Percentiles rank a stretch among this genome's conserved stretches.
Evolutionary conservation across 2,888 invertebrate genomes (phyloP).

Genomic region (Pseudoips prasinana): DNA sequence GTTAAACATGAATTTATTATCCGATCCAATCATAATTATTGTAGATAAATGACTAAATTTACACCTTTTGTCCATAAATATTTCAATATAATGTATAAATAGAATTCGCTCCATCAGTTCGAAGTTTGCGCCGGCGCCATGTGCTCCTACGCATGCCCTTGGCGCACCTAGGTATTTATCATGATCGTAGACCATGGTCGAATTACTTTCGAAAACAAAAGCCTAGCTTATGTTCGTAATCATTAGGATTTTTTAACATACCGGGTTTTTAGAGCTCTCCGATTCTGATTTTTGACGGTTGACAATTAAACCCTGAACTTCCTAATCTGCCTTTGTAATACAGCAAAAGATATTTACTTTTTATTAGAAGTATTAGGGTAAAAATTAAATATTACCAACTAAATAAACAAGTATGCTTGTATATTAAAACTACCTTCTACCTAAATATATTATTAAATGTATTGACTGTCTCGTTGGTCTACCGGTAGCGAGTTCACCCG

Average conservation of each 20-base stretch:
- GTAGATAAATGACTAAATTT: background rate
- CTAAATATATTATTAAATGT: too few species aligned
- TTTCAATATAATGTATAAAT: background rate
- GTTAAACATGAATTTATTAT: too few species aligned
- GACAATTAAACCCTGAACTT: background rate
- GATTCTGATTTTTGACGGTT: background rate
- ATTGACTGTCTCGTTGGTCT: too few species aligned
- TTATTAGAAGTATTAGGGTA: too few species aligned
- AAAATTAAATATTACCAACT: too few species aligned
- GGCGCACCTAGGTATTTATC: conserved; percentile 29
- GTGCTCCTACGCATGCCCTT: conserved; percentile 51
- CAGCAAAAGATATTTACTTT: too few species aligned
- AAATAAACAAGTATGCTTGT: too few species aligned
- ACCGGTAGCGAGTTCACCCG: too few species aligned
- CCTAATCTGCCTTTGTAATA: too few species aligned
- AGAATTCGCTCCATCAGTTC: background rate
- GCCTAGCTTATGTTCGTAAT: background rate
- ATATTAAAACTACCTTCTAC: too few species aligned
- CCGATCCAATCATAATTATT: too few species aligned
- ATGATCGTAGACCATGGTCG: conserved; percentile 23
- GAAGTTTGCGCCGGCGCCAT: background rate
- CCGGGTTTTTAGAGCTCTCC: background rate
- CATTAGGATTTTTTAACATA: background rate
- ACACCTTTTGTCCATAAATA: background rate
- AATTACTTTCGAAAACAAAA: conserved; percentile 18